Base-by-base conservation (phyloP, 2,888 invertebrate species). In the Tetanocera ferruginea region DNA sequence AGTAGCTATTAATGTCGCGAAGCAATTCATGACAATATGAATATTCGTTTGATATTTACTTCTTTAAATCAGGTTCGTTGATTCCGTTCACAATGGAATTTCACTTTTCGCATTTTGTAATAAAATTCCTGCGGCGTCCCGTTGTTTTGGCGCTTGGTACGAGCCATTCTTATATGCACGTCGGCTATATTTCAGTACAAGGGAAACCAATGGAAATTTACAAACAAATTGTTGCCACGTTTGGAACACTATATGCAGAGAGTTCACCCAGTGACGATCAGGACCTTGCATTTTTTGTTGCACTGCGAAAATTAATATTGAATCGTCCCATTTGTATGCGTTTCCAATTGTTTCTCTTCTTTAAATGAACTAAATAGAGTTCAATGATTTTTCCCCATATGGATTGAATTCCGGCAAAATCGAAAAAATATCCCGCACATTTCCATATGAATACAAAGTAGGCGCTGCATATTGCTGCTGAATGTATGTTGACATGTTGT, bases 281-380 rank as follows among this genome's bases (percentile, higher is more conserved):
- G 43, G 37, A 17, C 79, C 79, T 14, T 37, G 23, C 69, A 78
- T 25, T 67, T 80, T 80, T 19, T 76, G 73, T 72, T 78, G 76
- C n/a, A n/a, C n/a, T n/a, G n/a, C n/a, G n/a, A n/a, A n/a, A n/a
- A n/a, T n/a, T 17, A 78, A 34, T 28, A 70, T 49, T 4, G 69
- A 72, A 76, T 78, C 80, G 67, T 78, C 72, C 76, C 77, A 76
- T 69, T 72, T 31, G 52, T 78, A 78, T 11, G 78, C 78, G 70
- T 52, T 76, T 67, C 31, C 28, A 14, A 79, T 25, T n/a, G 34
- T 69, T 67, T 79, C 76, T 28, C 69, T 62, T 3, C 77, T 64
- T 25, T 69, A 60, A 17, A 80, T 52, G 49, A 78, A 80, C 49
- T 80, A 74, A 11, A 23, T n/a, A 5, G 80, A 23, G 52, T 74